Conservation (phyloP, 2,797 vertebrate genomes). For the Lepus townsendii region DNA sequence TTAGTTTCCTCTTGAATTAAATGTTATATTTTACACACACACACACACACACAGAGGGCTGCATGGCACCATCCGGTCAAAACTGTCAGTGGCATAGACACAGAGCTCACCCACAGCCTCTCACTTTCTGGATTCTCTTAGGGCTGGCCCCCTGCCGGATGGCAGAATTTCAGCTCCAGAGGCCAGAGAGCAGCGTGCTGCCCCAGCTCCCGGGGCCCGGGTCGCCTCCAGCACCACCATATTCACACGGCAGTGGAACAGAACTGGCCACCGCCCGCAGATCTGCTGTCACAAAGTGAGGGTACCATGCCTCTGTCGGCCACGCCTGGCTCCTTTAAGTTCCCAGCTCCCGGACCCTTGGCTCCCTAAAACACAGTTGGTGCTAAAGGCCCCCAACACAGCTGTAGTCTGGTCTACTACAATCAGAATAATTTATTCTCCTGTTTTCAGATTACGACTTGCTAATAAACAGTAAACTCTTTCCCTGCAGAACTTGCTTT, state of each 20-base stretch:
- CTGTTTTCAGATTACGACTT: conserved; percentile 16
- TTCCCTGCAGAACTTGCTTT: conserved; percentile 37
- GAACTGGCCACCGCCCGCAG: not conserved
- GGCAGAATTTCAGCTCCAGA: conserved; percentile 38
- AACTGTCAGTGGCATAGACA: conserved; percentile 46
- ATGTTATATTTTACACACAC: not conserved
- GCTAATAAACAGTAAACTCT: not conserved
- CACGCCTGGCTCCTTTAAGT: not conserved
- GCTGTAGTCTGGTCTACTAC: not conserved
- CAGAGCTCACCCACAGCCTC: conserved; percentile 59
- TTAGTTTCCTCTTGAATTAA: conserved; percentile 45
- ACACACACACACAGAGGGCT: not conserved
- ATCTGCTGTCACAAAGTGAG: conserved; percentile 27
- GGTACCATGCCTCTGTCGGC: not conserved
- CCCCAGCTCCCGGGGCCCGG: conserved; percentile 57
- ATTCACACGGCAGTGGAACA: conserved; percentile 40
- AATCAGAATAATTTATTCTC: not conserved
- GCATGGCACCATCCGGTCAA: conserved; percentile 63
- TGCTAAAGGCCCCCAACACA: not conserved
- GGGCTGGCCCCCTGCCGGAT: not conserved
- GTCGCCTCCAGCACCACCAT: conserved; percentile 33
- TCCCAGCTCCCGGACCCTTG: not conserved
- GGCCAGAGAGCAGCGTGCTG: conserved; percentile 16
- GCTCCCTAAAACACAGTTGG: not conserved
- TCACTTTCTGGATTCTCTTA: conserved; percentile 47